These are phyloP conservation scores for Mus pahari DNA, from an alignment of 2,113 vertebrate genomes.

Conservation along the genomic window DNA sequence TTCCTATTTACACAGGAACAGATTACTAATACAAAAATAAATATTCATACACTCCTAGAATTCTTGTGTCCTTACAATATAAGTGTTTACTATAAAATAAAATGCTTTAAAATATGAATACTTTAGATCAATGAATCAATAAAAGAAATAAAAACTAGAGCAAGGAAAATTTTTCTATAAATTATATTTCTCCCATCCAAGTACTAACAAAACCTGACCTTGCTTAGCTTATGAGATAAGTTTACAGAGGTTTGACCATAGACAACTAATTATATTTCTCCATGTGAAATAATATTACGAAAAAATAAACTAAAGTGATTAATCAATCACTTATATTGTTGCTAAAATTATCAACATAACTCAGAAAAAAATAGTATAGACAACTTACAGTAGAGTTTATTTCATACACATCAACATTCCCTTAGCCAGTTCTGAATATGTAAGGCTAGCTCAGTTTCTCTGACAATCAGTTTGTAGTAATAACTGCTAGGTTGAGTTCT, in stretches of 20 bases:
- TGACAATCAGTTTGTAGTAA: background rate
- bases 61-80: background rate
- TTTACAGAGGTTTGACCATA: background rate
- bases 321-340: background rate
- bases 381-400: background rate
- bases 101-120: constrained; percentile 21
- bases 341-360: background rate
- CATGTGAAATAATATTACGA: background rate
- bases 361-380: background rate
- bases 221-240: background rate
- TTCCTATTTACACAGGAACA: background rate
- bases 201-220: background rate
- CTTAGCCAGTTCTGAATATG: background rate
- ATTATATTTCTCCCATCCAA: background rate
- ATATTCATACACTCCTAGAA: background rate
- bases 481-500: constrained; percentile 11
- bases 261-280: background rate
- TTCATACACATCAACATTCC: background rate
- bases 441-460: constrained; percentile 30
- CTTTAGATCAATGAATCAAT: constrained; percentile 8
- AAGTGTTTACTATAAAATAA: constrained; percentile 25
- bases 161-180: background rate
- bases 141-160: background rate
- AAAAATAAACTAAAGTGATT: background rate
- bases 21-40: constrained; percentile 13